Percentiles rank a stretch among this genome's conserved stretches.
phyloP scores from a whole-genome alignment of 2,888 invertebrate species.

The Drosophila prostipennis region DNA sequence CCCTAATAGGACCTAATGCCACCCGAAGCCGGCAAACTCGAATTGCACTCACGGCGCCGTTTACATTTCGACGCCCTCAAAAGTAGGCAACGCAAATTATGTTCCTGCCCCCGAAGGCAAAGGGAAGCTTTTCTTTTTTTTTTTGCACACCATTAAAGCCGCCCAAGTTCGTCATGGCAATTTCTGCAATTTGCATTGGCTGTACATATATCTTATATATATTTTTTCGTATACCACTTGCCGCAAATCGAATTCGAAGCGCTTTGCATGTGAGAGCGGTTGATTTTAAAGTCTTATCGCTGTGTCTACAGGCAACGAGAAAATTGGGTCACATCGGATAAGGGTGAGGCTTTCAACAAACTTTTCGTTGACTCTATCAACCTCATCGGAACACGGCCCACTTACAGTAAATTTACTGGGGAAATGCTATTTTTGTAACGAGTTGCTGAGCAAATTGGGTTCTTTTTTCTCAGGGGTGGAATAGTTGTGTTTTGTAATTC shows the following conservation, averaged over 20 bases:
- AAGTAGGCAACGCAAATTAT: conserved; percentile 63
- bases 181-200: conserved; percentile 43
- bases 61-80: conserved; percentile 46
- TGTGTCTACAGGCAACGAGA: conserved; percentile 22
- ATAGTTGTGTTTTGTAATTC: conserved; percentile 14
- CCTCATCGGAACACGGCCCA: background rate
- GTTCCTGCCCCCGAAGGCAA: conserved; percentile 44
- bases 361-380: conserved; percentile 39
- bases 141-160: conserved; percentile 70
- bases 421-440: conserved; percentile 37
- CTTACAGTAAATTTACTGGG: conserved; percentile 18
- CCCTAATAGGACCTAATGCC: conserved; percentile 58
- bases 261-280: conserved; percentile 33
- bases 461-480: conserved; percentile 12
- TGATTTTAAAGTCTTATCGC: conserved; percentile 58
- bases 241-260: conserved; percentile 34
- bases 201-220: background rate
- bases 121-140: conserved; percentile 5
- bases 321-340: conserved; percentile 75
- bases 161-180: conserved; percentile 63
- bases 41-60: conserved; percentile 60
- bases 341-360: conserved; percentile 39
- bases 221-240: conserved; percentile 4
- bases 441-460: conserved; percentile 34
- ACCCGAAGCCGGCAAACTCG: conserved; percentile 37